phyloP scores from a whole-genome alignment of 2,113 vertebrate species.

The Corythornis madagascariensis region DNA sequence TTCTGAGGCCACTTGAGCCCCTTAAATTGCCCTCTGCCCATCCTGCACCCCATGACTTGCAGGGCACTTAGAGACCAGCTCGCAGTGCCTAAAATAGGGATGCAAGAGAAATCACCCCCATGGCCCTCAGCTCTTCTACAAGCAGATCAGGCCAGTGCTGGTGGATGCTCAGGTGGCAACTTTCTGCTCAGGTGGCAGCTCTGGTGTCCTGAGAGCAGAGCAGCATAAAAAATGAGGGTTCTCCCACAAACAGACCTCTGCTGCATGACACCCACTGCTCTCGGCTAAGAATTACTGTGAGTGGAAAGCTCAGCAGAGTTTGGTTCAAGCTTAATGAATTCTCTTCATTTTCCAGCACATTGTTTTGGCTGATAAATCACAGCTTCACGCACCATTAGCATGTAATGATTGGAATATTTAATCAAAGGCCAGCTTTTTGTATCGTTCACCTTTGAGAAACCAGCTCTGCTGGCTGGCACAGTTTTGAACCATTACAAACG shows the following conservation, averaged over 20 bases:
- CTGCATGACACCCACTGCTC: neutral
- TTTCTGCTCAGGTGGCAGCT: too few species aligned
- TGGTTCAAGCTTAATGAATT: conserved; percentile 67
- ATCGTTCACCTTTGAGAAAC: conserved; percentile 67
- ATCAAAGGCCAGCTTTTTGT: conserved; percentile 72
- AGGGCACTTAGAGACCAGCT: neutral
- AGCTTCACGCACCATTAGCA: conserved; percentile 71
- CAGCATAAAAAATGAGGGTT: neutral
- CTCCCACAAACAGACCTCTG: neutral
- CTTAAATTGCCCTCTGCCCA: neutral
- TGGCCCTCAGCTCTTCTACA: neutral
- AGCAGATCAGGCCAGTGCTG: neutral
- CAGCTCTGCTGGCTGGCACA: conserved; percentile 72
- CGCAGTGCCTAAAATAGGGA: neutral
- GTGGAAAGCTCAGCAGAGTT: conserved; percentile 48
- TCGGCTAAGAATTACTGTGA: conserved; percentile 28
- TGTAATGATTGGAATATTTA: conserved; percentile 72
- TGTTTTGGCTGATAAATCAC: conserved; percentile 76
- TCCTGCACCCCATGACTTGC: neutral
- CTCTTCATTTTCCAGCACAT: conserved; percentile 62
- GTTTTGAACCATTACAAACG: conserved; percentile 58
- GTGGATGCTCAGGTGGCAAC: neutral
- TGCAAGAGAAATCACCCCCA: neutral
- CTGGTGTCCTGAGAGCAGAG: neutral
- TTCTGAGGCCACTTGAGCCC: fast-evolving